Conservation (phyloP, 2,888 invertebrate genomes). For the Sinelater perroti region DNA sequence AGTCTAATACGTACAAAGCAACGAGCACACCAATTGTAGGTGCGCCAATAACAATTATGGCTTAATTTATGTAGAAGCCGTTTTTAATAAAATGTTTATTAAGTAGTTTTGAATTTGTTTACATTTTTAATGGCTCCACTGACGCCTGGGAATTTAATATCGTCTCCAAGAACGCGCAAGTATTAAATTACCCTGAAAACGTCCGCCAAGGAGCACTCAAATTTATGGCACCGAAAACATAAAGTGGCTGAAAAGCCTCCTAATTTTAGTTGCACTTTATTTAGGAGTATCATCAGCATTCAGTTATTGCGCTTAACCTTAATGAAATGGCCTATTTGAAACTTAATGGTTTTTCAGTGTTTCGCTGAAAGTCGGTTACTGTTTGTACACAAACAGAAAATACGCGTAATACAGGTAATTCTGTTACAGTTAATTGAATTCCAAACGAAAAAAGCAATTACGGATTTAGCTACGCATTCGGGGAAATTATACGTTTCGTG, state of each 20-base stretch:
- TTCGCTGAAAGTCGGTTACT: background rate
- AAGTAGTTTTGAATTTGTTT: slow-evolving; percentile 6
- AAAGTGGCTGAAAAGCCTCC: no score
- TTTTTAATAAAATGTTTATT: slow-evolving; percentile 6
- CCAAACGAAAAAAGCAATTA: slow-evolving; percentile 17
- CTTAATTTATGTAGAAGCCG: background rate
- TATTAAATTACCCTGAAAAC: background rate
- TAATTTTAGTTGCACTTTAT: no score
- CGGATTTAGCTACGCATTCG: slow-evolving; percentile 18
- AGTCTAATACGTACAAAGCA: no score
- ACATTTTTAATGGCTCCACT: slow-evolving; percentile 5
- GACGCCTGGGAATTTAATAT: slow-evolving; percentile 6
- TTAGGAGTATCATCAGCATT: no score
- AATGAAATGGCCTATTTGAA: no score
- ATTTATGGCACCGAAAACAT: slow-evolving; percentile 4
- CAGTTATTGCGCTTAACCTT: no score
- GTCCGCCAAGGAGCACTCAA: background rate
- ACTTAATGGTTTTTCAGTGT: no score
- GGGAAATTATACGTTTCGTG: slow-evolving; percentile 15
- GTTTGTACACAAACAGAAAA: slow-evolving; percentile 5
- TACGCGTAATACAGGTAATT: slow-evolving; percentile 3
- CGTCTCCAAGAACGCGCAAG: background rate
- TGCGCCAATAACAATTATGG: no score
- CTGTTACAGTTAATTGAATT: slow-evolving; percentile 17
- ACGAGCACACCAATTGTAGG: no score